Base-by-base conservation (phyloP, 1,140 invertebrate species). In the Pygmarrhopalites habei region DNA sequence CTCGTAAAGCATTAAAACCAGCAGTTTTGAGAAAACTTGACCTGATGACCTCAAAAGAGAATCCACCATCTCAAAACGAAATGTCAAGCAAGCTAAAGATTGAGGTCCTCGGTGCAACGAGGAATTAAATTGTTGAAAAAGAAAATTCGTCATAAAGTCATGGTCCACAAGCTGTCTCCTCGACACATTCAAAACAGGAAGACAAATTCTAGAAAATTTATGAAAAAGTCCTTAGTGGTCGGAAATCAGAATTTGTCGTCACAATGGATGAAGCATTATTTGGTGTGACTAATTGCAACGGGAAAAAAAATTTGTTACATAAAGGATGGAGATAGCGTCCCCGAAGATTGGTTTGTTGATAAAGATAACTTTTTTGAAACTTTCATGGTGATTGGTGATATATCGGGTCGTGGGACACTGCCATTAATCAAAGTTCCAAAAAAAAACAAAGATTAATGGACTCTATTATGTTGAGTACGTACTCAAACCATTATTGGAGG, bases 361-460 rank as follows among this genome's bases (percentile, higher is more conserved):
- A 58, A 41, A 23, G 62, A 64, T 21, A 64, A 41, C 28, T 64
- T 51, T n/a, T n/a, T n/a, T n/a, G n/a, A n/a, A n/a, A n/a, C n/a
- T n/a, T n/a, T n/a, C n/a, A n/a, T n/a, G n/a, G 56, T 58, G 1
- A 30, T 64, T 39, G 55, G 62, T 1, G 62, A 32, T 5, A 49
- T 64, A 21, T 64, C n/a, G n/a, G n/a, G n/a, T n/a, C n/a, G n/a
- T n/a, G n/a, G n/a, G n/a, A n/a, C n/a, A n/a, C n/a, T n/a, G n/a
- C n/a, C n/a, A n/a, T n/a, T n/a, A n/a, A n/a, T n/a, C n/a, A n/a
- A n/a, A n/a, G n/a, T n/a, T n/a, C 1, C 55, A 25, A 3, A 35
- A 12, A 51, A 64, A 64, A 1, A 35, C 28, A 1, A 64, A 64
- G 35, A 29, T 64, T 5, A 64, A 58, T 49, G 19, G 14, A 1